Evolutionary conservation across 2,888 invertebrate species (phyloP).

Genomic region (Lasioglossum figueresi): DNA sequence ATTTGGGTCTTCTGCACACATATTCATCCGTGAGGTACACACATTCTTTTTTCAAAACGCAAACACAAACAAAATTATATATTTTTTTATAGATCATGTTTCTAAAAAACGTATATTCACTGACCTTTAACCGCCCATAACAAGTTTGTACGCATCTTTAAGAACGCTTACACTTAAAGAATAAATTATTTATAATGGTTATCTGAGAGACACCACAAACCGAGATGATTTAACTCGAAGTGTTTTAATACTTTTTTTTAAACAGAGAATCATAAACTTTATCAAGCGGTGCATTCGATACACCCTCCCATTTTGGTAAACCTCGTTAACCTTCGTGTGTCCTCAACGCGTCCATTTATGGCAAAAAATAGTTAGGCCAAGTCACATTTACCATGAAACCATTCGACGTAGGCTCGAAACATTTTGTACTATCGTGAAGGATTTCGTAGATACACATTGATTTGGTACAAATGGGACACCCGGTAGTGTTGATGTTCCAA

Average conservation of each 20-base stretch:
- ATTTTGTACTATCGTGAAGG: background rate
- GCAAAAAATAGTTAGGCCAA: background rate
- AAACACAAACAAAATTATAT: background rate
- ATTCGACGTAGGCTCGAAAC: background rate
- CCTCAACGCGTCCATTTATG: background rate
- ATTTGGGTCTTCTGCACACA: background rate
- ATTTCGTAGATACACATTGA: background rate
- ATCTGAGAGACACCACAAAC: background rate
- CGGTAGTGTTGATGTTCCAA: background rate
- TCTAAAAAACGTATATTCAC: too few relatives aligned
- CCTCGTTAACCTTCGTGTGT: background rate
- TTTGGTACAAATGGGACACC: background rate
- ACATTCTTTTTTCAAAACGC: background rate
- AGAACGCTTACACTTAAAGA: too few relatives aligned
- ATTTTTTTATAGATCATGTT: too few relatives aligned
- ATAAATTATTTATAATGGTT: too few relatives aligned
- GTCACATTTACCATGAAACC: background rate
- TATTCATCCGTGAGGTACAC: background rate
- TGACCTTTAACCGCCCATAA: too few relatives aligned
- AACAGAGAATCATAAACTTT: background rate
- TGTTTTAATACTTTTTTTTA: background rate
- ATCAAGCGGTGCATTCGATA: background rate
- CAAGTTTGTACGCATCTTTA: too few relatives aligned
- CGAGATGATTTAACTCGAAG: background rate
- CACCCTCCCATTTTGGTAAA: background rate